Base-by-base conservation (phyloP, 1,140 invertebrate species). In the Vanessa tameamea region DNA sequence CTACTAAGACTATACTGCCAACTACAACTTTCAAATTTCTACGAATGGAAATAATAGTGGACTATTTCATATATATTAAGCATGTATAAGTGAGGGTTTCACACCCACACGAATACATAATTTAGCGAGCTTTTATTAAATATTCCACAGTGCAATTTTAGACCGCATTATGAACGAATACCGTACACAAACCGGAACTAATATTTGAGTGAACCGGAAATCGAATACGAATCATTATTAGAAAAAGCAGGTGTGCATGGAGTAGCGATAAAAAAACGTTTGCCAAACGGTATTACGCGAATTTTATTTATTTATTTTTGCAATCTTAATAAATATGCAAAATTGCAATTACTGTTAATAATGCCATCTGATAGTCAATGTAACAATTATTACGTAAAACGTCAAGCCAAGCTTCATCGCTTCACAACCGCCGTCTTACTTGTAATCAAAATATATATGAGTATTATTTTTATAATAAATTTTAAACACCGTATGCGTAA, bases 181-280 rank as follows among this genome's bases (percentile, higher is more conserved):
- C 37, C 26, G 14, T 13, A 48, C 26, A 15, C 47, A 69, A 65
- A 65, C 76, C 59, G 72, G 64, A 75, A 75, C 72, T 65, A 75
- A 75, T 75, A 65, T 69, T 69, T 69, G 55, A 59, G 16, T 47
- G 55, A 55, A 65, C 73, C 73, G 73, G 76, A 72, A 64, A 75
- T 75, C 51, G 61, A 75, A 63, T 72, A 57, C 64, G 69, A 61
- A 75, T 69, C 66, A 57, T 63, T 74, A 51, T 61, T 63, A 37
- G 53, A 57, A 53, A 55, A 64, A 48, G 69, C 76, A 78, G 76
- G 76, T 78, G 76, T 23, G 76, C 72, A 16, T 61, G 12, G 31
- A 61, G 26, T n/a, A 13, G 11, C 16, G 3, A 23, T 20, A 12
- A 57, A 57, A 23, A 57, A 57, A 2, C 16, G 9, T 13, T 9